phyloP scores from a whole-genome alignment of 2,888 invertebrate genomes.

The Micoletzkya japonica region DNA sequence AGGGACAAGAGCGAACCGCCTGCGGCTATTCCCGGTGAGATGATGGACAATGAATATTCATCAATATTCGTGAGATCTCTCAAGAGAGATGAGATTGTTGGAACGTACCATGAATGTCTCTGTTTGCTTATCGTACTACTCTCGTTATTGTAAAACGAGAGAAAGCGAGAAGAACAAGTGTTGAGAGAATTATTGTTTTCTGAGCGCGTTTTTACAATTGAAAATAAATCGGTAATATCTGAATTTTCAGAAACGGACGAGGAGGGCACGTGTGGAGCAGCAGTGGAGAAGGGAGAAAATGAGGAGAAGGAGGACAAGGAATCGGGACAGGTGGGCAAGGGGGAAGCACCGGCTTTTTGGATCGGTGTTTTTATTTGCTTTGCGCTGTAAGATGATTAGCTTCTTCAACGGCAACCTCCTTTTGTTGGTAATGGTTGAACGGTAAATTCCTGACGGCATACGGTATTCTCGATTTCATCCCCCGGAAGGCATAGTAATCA shows the following conservation, averaged over 20 bases:
- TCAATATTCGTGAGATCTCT: background rate
- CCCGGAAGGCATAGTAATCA: background rate
- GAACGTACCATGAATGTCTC: background rate
- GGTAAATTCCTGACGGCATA: background rate
- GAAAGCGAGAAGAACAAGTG: no score
- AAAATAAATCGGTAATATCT: background rate
- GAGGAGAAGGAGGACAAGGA: conserved; percentile 23
- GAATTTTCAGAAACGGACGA: conserved; percentile 1
- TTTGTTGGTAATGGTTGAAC: background rate
- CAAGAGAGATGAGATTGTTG: background rate
- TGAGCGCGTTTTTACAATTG: background rate
- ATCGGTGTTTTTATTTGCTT: background rate
- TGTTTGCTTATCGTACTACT: no score
- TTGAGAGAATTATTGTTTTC: no score
- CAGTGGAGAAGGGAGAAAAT: conserved; percentile 21
- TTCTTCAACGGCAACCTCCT: background rate
- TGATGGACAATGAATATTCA: background rate
- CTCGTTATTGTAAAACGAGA: no score
- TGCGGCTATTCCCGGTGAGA: conserved; percentile 34
- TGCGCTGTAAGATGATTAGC: no score
- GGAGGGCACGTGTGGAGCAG: background rate
- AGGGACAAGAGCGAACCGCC: conserved; percentile 49
- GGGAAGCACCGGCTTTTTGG: background rate
- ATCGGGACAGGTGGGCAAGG: conserved; percentile 22
- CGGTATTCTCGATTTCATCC: background rate